Base-by-base conservation (phyloP, 1,140 invertebrate genomes). In the Bombus waltoni region DNA sequence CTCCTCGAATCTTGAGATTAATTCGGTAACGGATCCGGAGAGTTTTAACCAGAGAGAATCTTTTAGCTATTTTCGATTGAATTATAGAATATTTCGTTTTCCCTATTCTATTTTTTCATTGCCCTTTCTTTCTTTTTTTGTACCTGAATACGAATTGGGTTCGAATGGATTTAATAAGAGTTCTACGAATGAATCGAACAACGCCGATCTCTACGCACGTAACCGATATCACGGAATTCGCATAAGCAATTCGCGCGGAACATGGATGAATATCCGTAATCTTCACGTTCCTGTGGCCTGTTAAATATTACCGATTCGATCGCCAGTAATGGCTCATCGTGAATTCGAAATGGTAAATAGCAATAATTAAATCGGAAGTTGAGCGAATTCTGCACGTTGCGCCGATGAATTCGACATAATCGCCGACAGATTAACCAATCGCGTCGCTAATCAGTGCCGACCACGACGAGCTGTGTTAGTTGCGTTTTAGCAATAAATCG, bases 261-360 rank as follows among this genome's bases (percentile, higher is more conserved):
- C 42, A 38, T 15, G 70, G 11, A 75, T 73, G 79, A 82, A 83
- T 71, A 53, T 65, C 75, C 79, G 85, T 80, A 82, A 88, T 87
- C 80, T 77, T 86, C 62, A 75, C 65, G 78, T 81, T 82, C 83
- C 79, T 65, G 85, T 35, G 70, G 75, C 47, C 76, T 53, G 79
- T 82, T 79, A 85, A 85, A 77, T 82, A 84, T 77, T 80, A 81
- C 72, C 80, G 80, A 88, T 90, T 90, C 88, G 88, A 88, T 86
- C 88, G 81, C 72, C 86, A 65, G 75, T 81, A 85, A 83, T 87
- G 89, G 81, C 79, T 79, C 86, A 83, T 90, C 88, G 80, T 83
- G 88, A 90, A 90, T 90, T 90, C 89, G 89, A 90, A 90, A 90
- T 90, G 89, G 89, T 90, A 90, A 90, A 90, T 90, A 90, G 89